Evolutionary conservation across 2,888 invertebrate genomes (phyloP), one percentile per base, ranked within the genome.

Genomic region (Belgica antarctica): DNA sequence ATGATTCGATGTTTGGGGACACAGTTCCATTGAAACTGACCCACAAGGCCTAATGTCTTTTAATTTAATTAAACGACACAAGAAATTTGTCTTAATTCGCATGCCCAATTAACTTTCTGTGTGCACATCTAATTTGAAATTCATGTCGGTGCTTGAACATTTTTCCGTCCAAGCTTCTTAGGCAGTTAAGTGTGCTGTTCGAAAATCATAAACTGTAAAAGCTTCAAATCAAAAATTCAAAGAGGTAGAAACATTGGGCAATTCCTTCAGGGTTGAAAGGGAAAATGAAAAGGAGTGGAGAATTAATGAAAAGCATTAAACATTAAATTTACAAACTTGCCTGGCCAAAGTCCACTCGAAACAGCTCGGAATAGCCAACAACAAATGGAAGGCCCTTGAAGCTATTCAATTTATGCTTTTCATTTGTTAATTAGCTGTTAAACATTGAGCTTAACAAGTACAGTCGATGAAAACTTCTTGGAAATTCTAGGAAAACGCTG

Each of bases 21-120:
- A n/a, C n/a, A n/a, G 10, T 31, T 31, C 31, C 10, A 31, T 31
- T 4, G 31, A 10, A 31, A 31, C 10, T 31, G 4, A 7, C 10
- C 31, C 31, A 4, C 31, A 10, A 10, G 31, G 31, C 4, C 31
- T 31, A 7, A 4, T 7, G 5, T 31, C 31, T 31, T 31, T 31
- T 31, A 62, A 62, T 17, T 62, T 62, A 62, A 62, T 62, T 62
- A 62, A 17, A 28, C 31, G 19, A 12, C 19, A 61, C 24, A 61
- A 61, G 59, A 61, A 61, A 61, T 61, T 61, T 25, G 24, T 61
- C n/a, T 61, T 24, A 19, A 25, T 61, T 25, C 59, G 12, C 24
- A 61, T 31, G 62, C 62, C 19, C 31, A 62, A 62, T 62, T 62
- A 62, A 62, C n/a, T 62, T 62, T 62, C 62, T n/a, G 19, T 62